phyloP scores from a whole-genome alignment of 2,888 invertebrate species.

The Gymnocheta viridis region DNA sequence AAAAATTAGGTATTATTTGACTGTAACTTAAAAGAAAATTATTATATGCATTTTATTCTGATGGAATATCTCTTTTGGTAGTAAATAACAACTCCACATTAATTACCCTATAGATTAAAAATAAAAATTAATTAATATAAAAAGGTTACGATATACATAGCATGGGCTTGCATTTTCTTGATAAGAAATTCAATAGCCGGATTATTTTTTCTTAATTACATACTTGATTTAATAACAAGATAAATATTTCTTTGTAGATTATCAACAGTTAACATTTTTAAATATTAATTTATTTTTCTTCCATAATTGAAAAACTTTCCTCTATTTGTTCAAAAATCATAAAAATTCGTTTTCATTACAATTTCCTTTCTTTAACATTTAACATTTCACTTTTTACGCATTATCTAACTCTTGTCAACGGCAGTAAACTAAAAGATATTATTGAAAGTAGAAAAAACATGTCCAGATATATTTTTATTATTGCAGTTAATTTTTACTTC shows the following conservation, averaged over 20 bases:
- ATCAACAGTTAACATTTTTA: not conserved
- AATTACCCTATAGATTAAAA: too few species aligned
- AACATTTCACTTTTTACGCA: slow-evolving; percentile 49
- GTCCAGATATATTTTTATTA: slow-evolving; percentile 45
- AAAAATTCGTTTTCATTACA: slow-evolving; percentile 27
- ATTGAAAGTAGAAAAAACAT: slow-evolving; percentile 1
- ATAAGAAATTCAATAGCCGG: too few species aligned
- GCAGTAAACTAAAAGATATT: not conserved
- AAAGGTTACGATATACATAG: too few species aligned
- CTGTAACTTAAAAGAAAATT: too few species aligned
- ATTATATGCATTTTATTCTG: too few species aligned
- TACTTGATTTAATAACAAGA: not conserved
- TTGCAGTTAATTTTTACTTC: slow-evolving; percentile 35
- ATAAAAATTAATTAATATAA: too few species aligned
- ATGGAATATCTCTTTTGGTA: too few species aligned
- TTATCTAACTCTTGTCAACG: slow-evolving; percentile 5
- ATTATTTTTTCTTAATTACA: not conserved
- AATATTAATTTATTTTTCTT: not conserved
- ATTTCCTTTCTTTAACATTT: too few species aligned
- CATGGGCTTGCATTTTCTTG: not conserved
- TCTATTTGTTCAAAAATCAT: slow-evolving; percentile 1
- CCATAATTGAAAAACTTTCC: not conserved
- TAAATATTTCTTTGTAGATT: not conserved
- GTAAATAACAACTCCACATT: too few species aligned
- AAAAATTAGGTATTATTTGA: too few species aligned